Conservation (phyloP, 2,888 invertebrate species). For the Acrocera orbiculus region DNA sequence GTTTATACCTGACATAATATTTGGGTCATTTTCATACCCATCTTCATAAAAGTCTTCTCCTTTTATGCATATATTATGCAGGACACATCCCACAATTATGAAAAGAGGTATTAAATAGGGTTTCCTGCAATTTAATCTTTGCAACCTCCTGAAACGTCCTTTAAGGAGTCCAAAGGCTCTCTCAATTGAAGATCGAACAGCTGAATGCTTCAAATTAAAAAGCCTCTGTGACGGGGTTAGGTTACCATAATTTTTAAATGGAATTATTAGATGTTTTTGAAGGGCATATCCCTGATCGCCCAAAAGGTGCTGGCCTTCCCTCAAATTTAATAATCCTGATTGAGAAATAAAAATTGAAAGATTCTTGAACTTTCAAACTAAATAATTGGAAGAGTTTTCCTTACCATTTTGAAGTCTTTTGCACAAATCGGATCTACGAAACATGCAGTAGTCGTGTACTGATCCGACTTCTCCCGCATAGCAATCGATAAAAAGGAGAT, state of each 20-base stretch:
- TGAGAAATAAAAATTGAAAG: background rate
- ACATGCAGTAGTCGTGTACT: slow-evolving; percentile 4
- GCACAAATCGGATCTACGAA: slow-evolving; percentile 4
- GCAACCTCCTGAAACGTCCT: background rate
- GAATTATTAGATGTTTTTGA: background rate
- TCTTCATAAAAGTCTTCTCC: background rate
- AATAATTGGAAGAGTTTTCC: background rate
- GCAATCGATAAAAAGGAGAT: slow-evolving; percentile 4
- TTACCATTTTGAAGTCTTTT: background rate
- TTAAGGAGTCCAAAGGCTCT: background rate
- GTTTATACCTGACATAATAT: too few relatives aligned
- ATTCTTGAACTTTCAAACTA: too few relatives aligned
- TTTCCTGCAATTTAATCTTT: background rate
- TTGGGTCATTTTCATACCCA: too few relatives aligned
- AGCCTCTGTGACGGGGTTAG: background rate
- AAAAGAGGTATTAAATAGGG: background rate
- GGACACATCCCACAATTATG: background rate
- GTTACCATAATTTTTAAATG: background rate
- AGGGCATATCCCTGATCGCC: background rate
- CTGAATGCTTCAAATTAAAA: background rate
- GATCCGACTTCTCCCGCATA: slow-evolving; percentile 6
- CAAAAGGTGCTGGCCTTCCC: background rate
- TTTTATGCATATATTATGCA: background rate
- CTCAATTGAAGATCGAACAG: background rate
- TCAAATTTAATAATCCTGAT: background rate